Evolutionary conservation across 2,113 vertebrate genomes (phyloP).

Genomic region (Haplochromis burtoni): DNA sequence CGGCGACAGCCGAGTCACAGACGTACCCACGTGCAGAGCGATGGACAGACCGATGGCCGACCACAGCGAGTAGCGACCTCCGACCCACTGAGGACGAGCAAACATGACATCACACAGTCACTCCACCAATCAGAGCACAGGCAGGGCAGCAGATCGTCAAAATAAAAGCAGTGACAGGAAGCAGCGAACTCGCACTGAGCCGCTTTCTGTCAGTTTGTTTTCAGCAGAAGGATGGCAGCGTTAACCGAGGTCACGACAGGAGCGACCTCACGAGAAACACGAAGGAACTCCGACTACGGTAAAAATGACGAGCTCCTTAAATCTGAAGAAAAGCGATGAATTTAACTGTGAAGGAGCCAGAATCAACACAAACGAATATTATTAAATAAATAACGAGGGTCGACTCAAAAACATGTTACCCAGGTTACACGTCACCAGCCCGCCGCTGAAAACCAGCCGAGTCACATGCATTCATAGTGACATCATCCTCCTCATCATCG

Average conservation of each 20-base stretch:
- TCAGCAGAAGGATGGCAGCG: neutral
- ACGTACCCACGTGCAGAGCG: slow-evolving; percentile 89
- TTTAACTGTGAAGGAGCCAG: neutral
- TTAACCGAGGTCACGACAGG: neutral
- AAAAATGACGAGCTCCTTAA: neutral
- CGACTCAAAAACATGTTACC: neutral
- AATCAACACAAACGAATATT: neutral
- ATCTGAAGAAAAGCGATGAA: rapidly evolving
- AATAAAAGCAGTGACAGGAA: neutral
- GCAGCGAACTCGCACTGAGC: neutral
- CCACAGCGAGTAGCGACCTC: slow-evolving; percentile 96
- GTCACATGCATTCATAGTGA: neutral
- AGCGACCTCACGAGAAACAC: neutral
- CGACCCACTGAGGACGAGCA: slow-evolving; percentile 84
- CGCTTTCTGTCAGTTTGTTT: neutral
- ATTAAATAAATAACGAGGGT: neutral
- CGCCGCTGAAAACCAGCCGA: neutral
- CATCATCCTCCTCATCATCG: rapidly evolving
- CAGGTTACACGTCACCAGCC: neutral
- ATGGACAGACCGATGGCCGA: slow-evolving; percentile 97
- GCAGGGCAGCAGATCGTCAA: neutral
- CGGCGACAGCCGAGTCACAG: neutral
- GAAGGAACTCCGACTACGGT: neutral
- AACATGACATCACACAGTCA: slow-evolving; percentile 22
- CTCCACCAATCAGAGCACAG: slow-evolving; percentile 18